phyloP scores from a whole-genome alignment of 1,140 invertebrate species.

The Eupristina koningsbergeri region DNA sequence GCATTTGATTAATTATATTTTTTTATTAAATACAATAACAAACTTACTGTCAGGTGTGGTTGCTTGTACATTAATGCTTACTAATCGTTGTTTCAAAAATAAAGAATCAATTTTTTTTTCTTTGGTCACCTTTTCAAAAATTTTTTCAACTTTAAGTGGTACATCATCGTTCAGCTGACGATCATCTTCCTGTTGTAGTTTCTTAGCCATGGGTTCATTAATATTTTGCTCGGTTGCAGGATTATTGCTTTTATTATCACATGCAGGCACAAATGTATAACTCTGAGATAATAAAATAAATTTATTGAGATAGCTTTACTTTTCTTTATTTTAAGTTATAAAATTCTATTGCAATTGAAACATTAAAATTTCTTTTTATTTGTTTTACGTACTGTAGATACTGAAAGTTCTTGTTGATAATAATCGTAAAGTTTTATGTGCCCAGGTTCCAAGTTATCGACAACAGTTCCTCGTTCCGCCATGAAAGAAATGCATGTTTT shows the following conservation, averaged over 20 bases:
- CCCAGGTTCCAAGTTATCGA: constrained; percentile 75
- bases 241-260: constrained; percentile 54
- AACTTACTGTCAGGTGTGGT: not conserved
- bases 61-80: too few species aligned
- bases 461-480: constrained; percentile 67
- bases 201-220: not conserved
- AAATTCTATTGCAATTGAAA: too few species aligned
- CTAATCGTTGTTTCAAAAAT: not conserved
- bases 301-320: not conserved
- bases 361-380: not conserved
- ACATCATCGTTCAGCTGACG: not conserved
- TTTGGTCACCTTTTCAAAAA: not conserved
- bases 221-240: constrained; percentile 32
- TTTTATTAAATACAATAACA: not conserved
- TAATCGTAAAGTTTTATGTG: constrained; percentile 81
- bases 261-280: constrained; percentile 62
- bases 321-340: not conserved
- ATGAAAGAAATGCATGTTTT: constrained; percentile 73
- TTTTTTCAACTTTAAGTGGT: not conserved
- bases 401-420: constrained; percentile 76
- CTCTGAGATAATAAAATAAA: constrained; percentile 56
- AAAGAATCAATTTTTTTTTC: constrained; percentile 30
- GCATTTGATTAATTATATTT: too few species aligned
- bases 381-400: constrained; percentile 61
- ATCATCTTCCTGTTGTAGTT: constrained; percentile 22